Evolutionary conservation across 2,113 vertebrate genomes (phyloP).

Genomic region (Centropus unirufus): DNA sequence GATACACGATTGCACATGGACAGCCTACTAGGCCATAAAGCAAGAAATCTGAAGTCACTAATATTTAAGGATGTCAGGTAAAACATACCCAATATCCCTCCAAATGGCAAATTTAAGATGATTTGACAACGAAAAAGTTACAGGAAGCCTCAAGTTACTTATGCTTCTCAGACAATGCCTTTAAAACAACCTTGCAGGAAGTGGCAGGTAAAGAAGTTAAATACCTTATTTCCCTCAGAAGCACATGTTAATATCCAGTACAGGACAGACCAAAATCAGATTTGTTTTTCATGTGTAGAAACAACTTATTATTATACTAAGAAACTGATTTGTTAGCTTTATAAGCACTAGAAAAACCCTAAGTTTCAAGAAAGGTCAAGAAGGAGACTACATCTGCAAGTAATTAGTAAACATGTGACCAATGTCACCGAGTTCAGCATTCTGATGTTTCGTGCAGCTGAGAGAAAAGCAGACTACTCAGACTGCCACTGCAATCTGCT

Average conservation of each 20-base stretch:
- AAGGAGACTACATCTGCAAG: not conserved
- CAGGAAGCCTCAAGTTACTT: not conserved
- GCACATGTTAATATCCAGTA: not conserved
- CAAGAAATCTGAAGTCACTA: not conserved
- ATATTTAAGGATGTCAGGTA: not conserved
- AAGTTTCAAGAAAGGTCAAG: not conserved
- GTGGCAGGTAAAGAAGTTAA: not conserved
- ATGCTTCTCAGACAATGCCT: not conserved
- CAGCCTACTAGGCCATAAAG: not conserved
- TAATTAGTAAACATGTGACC: not conserved
- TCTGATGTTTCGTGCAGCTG: not conserved
- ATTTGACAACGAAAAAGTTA: not conserved
- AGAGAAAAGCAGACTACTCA: not conserved
- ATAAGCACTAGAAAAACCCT: not conserved
- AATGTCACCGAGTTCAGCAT: not conserved
- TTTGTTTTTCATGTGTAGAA: not conserved
- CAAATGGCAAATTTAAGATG: not conserved
- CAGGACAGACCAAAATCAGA: not conserved
- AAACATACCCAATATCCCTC: not conserved
- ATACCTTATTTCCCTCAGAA: not conserved
- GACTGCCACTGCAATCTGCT: not conserved
- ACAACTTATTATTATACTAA: not conserved
- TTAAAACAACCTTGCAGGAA: not conserved
- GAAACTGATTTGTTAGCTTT: not conserved
- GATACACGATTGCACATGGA: not conserved